A percentile compares a stretch with the other conserved stretches of the same genome.
Conservation (phyloP, 2,113 vertebrate species). For the Crotalus horridus region DNA sequence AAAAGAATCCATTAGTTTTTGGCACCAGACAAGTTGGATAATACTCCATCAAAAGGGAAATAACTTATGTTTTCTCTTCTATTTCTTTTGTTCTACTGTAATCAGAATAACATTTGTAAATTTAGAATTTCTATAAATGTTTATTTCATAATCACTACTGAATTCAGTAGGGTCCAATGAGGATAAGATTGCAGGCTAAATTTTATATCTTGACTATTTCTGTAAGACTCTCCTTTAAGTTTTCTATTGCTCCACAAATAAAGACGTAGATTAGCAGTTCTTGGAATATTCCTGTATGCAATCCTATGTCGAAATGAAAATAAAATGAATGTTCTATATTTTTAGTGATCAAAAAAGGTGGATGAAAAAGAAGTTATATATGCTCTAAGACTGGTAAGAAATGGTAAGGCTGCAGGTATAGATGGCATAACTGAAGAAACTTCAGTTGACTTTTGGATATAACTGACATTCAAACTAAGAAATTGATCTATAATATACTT, state of each 20-base stretch:
- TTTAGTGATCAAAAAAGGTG: background rate
- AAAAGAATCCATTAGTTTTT: constrained; percentile 67
- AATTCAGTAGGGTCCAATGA: background rate
- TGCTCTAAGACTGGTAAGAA: background rate
- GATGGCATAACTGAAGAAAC: background rate
- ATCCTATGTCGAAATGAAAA: background rate
- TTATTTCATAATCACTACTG: background rate
- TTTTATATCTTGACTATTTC: background rate
- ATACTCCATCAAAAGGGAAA: constrained; percentile 56
- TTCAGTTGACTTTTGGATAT: background rate
- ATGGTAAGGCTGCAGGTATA: background rate
- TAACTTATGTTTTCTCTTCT: constrained; percentile 11
- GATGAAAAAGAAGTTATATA: background rate
- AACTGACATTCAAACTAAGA: background rate
- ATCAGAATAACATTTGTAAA: constrained; percentile 30
- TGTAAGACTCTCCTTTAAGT: constrained; percentile 11
- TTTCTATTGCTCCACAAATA: background rate
- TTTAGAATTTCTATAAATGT: background rate
- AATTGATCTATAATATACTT: background rate
- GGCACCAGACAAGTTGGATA: constrained; percentile 54
- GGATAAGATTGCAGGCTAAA: background rate
- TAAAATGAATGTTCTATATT: background rate
- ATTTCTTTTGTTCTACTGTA: constrained; percentile 29
- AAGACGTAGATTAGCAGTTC: background rate
- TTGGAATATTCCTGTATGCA: background rate